phyloP scores from a whole-genome alignment of 2,888 invertebrate species.

The Tribolium freemani region DNA sequence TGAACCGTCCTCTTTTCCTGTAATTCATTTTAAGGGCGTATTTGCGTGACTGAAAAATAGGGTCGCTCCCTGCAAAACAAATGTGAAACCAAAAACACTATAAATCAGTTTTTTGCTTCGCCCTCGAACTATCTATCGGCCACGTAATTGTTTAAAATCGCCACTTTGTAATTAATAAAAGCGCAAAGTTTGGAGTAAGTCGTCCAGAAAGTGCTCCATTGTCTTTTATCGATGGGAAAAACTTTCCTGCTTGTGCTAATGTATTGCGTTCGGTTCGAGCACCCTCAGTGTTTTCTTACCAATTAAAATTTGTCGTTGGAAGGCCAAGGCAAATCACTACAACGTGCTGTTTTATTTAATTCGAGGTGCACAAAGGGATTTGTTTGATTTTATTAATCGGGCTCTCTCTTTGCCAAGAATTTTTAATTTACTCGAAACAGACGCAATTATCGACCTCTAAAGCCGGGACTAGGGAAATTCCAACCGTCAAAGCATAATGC shows the following conservation, averaged over 20 bases:
- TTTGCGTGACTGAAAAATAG: slow-evolving; percentile 46
- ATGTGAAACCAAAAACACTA: slow-evolving; percentile 44
- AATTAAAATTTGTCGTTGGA: slow-evolving; percentile 14
- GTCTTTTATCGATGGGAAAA: slow-evolving; percentile 9
- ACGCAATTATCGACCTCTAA: slow-evolving; percentile 8
- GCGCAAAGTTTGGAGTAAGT: slow-evolving; percentile 27
- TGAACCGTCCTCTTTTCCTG: slow-evolving; percentile 38
- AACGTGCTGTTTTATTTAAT: slow-evolving; percentile 42
- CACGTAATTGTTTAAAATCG: slow-evolving; percentile 31
- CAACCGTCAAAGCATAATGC: slow-evolving; percentile 1
- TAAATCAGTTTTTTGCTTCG: slow-evolving; percentile 41
- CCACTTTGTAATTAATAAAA: slow-evolving; percentile 25
- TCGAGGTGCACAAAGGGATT: slow-evolving; percentile 4
- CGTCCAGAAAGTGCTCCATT: slow-evolving; percentile 25
- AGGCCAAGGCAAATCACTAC: too few relatives aligned
- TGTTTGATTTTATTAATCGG: slow-evolving; percentile 14
- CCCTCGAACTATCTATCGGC: not conserved
- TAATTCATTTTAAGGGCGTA: slow-evolving; percentile 44
- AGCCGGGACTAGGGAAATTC: slow-evolving; percentile 1
- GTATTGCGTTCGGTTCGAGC: not conserved
- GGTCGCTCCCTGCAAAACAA: slow-evolving; percentile 39
- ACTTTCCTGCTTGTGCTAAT: not conserved
- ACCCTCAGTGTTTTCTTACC: not conserved
- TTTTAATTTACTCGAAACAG: slow-evolving; percentile 23
- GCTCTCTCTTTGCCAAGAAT: not conserved